A percentile compares a stretch with the other conserved stretches of the same genome.
Evolutionary conservation across 2,113 vertebrate species (phyloP).

Genomic region (Megaceryle maxima): DNA sequence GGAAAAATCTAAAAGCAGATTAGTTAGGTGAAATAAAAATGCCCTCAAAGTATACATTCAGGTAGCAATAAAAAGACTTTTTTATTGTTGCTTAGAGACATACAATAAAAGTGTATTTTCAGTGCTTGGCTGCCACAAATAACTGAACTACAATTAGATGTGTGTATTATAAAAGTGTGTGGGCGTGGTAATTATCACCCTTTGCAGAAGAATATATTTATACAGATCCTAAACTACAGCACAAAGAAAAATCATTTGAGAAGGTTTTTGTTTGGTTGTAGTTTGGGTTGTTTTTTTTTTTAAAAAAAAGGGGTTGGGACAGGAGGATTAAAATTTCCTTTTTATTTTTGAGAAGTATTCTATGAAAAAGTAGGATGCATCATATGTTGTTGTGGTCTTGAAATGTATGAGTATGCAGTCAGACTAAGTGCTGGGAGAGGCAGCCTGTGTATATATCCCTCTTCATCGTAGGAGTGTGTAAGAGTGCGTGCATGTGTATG

Average conservation of each 20-base stretch:
- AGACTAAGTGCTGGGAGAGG: neutral
- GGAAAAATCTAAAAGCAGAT: slow-evolving; percentile 25
- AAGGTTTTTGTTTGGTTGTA: neutral
- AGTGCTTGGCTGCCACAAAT: slow-evolving; percentile 61
- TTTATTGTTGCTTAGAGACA: neutral
- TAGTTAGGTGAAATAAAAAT: slow-evolving; percentile 17
- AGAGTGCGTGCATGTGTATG: no score
- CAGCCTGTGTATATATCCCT: neutral
- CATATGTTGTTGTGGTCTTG: neutral
- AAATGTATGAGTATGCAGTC: neutral
- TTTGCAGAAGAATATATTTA: slow-evolving; percentile 68
- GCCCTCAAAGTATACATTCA: slow-evolving; percentile 26
- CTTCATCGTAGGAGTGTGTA: neutral
- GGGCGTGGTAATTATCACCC: slow-evolving; percentile 69
- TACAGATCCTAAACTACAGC: slow-evolving; percentile 66
- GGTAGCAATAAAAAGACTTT: slow-evolving; percentile 32
- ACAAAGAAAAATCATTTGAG: slow-evolving; percentile 37
- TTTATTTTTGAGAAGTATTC: slow-evolving; percentile 10
- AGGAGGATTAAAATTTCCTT: neutral
- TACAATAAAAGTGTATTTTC: slow-evolving; percentile 61
- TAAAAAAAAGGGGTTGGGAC: neutral
- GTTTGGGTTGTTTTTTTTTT: no score
- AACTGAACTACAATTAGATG: slow-evolving; percentile 67
- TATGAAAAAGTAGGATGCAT: neutral
- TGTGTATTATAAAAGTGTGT: slow-evolving; percentile 64